Percentiles rank a stretch among this genome's conserved stretches.
phyloP scores from a whole-genome alignment of 2,888 invertebrate species.

The Leistus spinibarbis region DNA sequence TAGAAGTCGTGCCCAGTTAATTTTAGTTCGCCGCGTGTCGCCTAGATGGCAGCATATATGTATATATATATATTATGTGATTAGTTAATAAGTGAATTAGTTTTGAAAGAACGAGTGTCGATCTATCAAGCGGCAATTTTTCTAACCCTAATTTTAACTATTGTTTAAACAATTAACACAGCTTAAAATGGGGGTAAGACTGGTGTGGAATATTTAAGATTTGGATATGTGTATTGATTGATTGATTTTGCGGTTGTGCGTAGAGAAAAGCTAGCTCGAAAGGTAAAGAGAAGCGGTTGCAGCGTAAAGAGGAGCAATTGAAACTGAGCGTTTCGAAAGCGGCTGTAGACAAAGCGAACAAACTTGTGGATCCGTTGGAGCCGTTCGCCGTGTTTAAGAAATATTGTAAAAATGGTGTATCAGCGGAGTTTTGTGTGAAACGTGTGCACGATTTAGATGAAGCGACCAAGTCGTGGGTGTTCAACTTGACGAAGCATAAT shows the following conservation, averaged over 20 bases:
- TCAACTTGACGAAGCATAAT: conserved; percentile 76
- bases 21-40: too few species aligned
- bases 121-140: conserved; percentile 37
- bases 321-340: conserved; percentile 66
- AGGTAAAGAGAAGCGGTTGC: conserved; percentile 67
- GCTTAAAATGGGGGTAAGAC: conserved; percentile 31
- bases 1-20: too few species aligned
- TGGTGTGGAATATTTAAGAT: neutral
- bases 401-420: conserved; percentile 66
- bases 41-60: too few species aligned
- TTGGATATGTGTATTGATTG: neutral
- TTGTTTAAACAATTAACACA: neutral
- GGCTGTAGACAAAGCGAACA: conserved; percentile 67
- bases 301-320: conserved; percentile 66
- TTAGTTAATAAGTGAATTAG: too few species aligned
- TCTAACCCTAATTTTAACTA: conserved; percentile 18
- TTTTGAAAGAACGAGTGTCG: too few species aligned
- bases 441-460: conserved; percentile 64
- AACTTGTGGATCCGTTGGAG: conserved; percentile 63
- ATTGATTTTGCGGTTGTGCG: conserved; percentile 44
- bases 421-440: conserved; percentile 66
- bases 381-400: conserved; percentile 66
- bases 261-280: conserved; percentile 64
- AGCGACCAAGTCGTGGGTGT: conserved; percentile 69
- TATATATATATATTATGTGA: too few species aligned